A percentile compares a stretch with the other conserved stretches of the same genome.
Conservation (phyloP, 2,888 invertebrate genomes). For the Liodrosophila aerea region DNA sequence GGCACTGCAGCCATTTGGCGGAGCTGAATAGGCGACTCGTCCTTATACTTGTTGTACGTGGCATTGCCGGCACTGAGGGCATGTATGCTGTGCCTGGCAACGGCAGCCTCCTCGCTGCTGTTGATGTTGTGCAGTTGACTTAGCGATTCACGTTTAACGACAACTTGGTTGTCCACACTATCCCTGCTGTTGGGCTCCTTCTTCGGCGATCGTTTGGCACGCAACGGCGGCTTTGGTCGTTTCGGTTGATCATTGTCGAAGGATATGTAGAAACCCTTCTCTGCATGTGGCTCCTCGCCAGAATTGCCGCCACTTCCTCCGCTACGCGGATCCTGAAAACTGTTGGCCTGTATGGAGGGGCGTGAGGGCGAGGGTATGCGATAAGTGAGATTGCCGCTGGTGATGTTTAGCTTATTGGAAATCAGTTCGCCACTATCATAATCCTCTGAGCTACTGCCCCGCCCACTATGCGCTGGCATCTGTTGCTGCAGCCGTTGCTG, state of each 20-base stretch:
- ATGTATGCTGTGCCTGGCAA: slow-evolving; percentile 57
- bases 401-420: slow-evolving; percentile 88
- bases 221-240: slow-evolving; percentile 93
- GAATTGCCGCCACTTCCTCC: slow-evolving; percentile 9
- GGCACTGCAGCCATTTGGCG: slow-evolving; percentile 68
- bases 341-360: slow-evolving; percentile 87
- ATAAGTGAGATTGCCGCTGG: slow-evolving; percentile 93
- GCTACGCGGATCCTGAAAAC: slow-evolving; percentile 85
- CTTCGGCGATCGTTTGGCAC: slow-evolving; percentile 90
- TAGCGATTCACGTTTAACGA: slow-evolving; percentile 75
- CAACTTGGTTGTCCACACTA: slow-evolving; percentile 73
- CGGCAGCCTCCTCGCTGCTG: slow-evolving; percentile 79
- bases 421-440: slow-evolving; percentile 70
- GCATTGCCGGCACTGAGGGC: slow-evolving; percentile 73
- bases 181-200: slow-evolving; percentile 85
- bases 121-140: slow-evolving; percentile 83
- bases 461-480: slow-evolving; percentile 81
- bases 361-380: slow-evolving; percentile 94
- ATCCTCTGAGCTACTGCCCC: slow-evolving; percentile 85
- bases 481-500: slow-evolving; percentile 54
- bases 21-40: slow-evolving; percentile 79
- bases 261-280: slow-evolving; percentile 96
- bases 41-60: slow-evolving; percentile 81
- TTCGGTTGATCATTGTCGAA: slow-evolving; percentile 95
- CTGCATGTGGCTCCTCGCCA: slow-evolving; percentile 83